phyloP scores from a whole-genome alignment of 2,113 vertebrate genomes.

The Callionymus lyra region DNA sequence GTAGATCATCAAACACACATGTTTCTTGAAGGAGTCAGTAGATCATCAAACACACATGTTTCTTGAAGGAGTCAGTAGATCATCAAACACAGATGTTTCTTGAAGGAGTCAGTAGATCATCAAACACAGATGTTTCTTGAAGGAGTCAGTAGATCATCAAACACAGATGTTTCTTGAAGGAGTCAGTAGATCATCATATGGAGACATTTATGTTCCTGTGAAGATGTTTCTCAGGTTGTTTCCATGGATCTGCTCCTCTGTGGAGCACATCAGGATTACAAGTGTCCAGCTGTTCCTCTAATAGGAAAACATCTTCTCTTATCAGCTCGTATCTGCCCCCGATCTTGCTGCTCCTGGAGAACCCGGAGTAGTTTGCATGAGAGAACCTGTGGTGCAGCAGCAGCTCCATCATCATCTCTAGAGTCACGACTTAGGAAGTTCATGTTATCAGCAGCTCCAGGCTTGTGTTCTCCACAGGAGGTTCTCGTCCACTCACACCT shows the following conservation, averaged over 20 bases:
- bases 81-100: constrained; percentile 16
- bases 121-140: constrained; percentile 13
- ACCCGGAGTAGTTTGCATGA: constrained; percentile 18
- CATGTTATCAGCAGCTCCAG: constrained; percentile 30
- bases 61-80: too few species aligned
- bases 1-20: too few species aligned
- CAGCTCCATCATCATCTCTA: constrained; percentile 24
- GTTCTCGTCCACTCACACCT: constrained; percentile 32
- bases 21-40: too few species aligned
- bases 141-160: too few species aligned
- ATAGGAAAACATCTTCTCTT: constrained; percentile 39
- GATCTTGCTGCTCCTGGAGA: constrained; percentile 22
- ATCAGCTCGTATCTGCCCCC: constrained; percentile 38
- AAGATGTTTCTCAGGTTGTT: constrained; percentile 15
- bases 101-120: too few species aligned
- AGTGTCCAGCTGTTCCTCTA: constrained; percentile 41
- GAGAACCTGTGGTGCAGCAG: constrained; percentile 38
- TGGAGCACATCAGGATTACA: too few species aligned
- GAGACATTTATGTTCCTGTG: too few species aligned
- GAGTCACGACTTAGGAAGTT: constrained; percentile 32
- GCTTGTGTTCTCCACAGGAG: constrained; percentile 7
- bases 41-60: constrained; percentile 22
- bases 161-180: too few species aligned
- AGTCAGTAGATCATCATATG: too few species aligned
- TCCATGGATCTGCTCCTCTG: too few species aligned